Evolutionary conservation across 2,113 vertebrate species (phyloP).

Genomic region (Hemiscyllium ocellatum): DNA sequence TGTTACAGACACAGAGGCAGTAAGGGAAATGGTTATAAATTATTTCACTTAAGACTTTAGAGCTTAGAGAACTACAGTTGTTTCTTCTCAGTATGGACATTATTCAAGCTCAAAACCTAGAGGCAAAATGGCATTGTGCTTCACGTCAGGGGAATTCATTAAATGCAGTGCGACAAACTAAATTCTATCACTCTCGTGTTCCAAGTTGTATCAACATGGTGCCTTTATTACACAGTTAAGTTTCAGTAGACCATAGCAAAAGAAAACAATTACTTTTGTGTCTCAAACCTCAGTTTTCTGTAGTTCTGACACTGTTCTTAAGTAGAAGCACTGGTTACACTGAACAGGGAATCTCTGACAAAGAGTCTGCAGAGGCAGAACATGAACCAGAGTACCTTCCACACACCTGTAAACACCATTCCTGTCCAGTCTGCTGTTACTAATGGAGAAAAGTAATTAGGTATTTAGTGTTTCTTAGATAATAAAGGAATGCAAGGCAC

Average conservation of each 20-base stretch:
- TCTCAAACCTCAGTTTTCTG: neutral
- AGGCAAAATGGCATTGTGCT: neutral
- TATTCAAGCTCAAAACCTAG: constrained; percentile 15
- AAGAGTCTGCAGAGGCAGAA: neutral
- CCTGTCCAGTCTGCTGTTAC: constrained; percentile 4
- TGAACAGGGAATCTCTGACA: neutral
- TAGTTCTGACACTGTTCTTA: neutral
- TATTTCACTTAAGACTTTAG: constrained; percentile 29
- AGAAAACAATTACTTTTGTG: neutral
- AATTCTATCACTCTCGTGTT: neutral
- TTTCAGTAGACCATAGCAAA: neutral
- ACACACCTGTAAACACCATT: constrained; percentile 32
- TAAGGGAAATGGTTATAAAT: neutral
- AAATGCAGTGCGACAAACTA: neutral
- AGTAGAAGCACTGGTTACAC: neutral
- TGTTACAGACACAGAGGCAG: neutral
- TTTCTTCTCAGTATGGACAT: neutral
- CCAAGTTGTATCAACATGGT: neutral
- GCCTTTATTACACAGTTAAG: neutral
- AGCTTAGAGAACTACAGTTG: neutral
- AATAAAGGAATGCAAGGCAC: constrained; percentile 25
- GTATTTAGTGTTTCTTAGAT: constrained; percentile 27
- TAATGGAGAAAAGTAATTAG: constrained; percentile 24
- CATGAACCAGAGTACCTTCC: constrained; percentile 17
- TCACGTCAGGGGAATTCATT: neutral